A percentile compares a stretch with the other conserved stretches of the same genome.
phyloP scores from a whole-genome alignment of 2,888 invertebrate genomes.

The Tipula confusa region DNA sequence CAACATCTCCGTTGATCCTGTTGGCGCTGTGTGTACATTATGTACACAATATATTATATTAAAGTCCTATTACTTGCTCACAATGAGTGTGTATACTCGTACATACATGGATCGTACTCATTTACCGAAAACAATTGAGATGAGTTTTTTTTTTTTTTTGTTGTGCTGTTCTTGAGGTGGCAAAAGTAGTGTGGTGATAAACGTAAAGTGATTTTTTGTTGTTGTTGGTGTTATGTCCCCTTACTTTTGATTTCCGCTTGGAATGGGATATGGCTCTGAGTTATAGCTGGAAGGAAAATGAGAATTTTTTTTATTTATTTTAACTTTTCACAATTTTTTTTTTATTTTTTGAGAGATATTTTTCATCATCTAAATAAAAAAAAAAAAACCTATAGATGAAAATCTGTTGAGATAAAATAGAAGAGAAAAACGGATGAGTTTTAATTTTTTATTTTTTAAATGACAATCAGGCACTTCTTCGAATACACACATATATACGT shows the following conservation, averaged over 20 bases:
- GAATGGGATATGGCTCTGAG: neutral
- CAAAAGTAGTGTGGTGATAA: neutral
- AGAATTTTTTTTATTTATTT: neutral
- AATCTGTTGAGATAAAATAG: neutral
- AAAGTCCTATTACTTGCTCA: neutral
- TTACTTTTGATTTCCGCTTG: neutral
- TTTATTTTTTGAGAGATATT: neutral
- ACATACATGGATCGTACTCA: too few relatives aligned
- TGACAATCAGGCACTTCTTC: neutral
- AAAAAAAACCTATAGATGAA: neutral
- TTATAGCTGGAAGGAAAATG: neutral
- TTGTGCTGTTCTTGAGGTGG: neutral
- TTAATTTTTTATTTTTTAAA: neutral
- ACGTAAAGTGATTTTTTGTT: neutral
- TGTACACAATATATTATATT: neutral
- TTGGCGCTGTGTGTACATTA: neutral
- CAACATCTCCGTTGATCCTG: neutral
- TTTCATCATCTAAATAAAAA: neutral
- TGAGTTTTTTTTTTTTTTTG: neutral
- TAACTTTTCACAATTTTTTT: conserved; percentile 14
- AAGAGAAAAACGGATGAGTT: neutral
- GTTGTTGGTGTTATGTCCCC: neutral
- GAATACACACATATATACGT: neutral
- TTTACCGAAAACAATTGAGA: neutral
- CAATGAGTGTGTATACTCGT: too few relatives aligned